phyloP scores from a whole-genome alignment of 2,113 vertebrate species.

The Eulacestoma nigropectus region DNA sequence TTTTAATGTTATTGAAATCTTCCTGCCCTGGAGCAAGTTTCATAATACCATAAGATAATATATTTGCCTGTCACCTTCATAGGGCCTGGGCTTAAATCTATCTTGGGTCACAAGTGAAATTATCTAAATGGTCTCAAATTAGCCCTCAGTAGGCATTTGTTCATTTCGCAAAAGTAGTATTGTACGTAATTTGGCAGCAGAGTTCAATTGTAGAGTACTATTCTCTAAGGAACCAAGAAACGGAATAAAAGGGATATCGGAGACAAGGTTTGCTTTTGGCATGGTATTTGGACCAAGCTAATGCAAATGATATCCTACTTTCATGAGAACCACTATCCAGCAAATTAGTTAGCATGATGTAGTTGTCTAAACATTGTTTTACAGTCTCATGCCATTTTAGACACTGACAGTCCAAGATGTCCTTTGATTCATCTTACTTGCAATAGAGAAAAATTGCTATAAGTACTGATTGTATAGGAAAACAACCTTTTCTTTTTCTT shows the following conservation, averaged over 20 bases:
- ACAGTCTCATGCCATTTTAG: not conserved
- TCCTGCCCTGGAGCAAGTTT: not conserved
- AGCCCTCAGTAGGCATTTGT: conserved; percentile 17
- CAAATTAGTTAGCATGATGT: not conserved
- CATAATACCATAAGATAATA: conserved; percentile 12
- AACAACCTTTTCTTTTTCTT: not conserved
- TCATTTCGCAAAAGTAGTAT: not conserved
- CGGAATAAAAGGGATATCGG: not conserved
- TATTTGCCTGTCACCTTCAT: not conserved
- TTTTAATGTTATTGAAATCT: conserved; percentile 25
- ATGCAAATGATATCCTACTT: not conserved
- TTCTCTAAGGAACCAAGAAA: not conserved
- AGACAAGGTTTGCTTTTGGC: not conserved
- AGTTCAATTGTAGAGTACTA: not conserved
- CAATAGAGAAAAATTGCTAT: not conserved
- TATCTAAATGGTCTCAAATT: conserved; percentile 29
- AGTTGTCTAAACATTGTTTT: not conserved
- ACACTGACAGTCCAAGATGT: not conserved
- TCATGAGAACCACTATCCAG: not conserved
- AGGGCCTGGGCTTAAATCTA: conserved; percentile 16
- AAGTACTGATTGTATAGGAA: not conserved
- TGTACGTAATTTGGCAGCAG: conserved; percentile 7
- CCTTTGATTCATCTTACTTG: not conserved
- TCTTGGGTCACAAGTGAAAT: conserved; percentile 23
- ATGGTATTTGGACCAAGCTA: not conserved